Evolutionary conservation across 1,140 invertebrate species (phyloP).

Genomic region (Philotrypesis tridentata): DNA sequence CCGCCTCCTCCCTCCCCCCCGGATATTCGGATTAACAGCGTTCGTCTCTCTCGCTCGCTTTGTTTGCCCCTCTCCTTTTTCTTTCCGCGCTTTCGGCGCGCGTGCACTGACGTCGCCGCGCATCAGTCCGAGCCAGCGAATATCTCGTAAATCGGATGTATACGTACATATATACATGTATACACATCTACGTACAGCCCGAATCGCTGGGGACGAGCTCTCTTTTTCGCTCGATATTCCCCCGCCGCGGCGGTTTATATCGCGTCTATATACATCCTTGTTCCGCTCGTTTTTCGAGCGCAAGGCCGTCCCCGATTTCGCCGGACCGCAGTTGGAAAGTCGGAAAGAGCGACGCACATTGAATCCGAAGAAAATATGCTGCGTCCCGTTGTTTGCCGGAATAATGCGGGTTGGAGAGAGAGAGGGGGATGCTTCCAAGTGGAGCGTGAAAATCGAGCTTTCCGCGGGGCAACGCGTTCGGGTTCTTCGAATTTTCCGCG

Average conservation of each 20-base stretch:
- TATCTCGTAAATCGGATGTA: slow-evolving; percentile 26
- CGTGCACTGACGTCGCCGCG: slow-evolving; percentile 11
- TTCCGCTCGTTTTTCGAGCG: neutral
- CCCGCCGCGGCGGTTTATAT: neutral
- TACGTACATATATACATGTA: too few relatives aligned
- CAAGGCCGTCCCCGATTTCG: neutral
- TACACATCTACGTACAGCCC: too few relatives aligned
- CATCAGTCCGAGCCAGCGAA: neutral
- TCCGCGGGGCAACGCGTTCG: neutral
- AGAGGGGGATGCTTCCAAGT: neutral
- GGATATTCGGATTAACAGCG: slow-evolving; percentile 16
- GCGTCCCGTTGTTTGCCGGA: neutral
- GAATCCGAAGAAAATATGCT: neutral
- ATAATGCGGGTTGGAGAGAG: too few relatives aligned
- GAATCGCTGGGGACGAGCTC: neutral
- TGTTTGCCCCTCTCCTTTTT: neutral
- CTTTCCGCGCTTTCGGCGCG: neutral
- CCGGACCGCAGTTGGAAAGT: neutral
- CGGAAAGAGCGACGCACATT: neutral
- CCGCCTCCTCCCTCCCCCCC: neutral
- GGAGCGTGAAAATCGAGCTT: neutral
- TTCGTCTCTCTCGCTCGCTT: neutral
- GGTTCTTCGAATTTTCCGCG: neutral
- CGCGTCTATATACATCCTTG: neutral
- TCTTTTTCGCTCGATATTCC: slow-evolving; percentile 10